Evolutionary conservation across 2,888 invertebrate genomes (phyloP).

Genomic region (Empis livida): DNA sequence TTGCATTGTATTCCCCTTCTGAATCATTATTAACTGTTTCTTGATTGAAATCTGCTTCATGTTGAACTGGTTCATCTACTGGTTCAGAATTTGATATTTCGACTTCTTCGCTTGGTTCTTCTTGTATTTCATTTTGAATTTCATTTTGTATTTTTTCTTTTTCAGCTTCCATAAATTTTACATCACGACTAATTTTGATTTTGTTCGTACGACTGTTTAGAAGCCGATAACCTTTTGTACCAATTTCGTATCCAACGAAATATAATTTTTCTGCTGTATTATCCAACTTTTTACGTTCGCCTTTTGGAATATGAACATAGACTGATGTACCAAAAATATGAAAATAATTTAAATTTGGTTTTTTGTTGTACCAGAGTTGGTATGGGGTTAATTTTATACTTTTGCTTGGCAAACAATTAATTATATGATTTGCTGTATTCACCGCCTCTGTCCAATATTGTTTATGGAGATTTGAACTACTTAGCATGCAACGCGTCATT

Average conservation of each 20-base stretch:
- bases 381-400: constrained; percentile 6
- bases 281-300: constrained; percentile 10
- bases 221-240: too few relatives aligned
- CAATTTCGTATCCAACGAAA: constrained; percentile 11
- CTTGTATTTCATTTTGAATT: neutral
- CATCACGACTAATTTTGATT: constrained; percentile 9
- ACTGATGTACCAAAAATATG: constrained; percentile 4
- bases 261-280: constrained; percentile 5
- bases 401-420: neutral
- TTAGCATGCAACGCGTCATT: constrained; percentile 16
- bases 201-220: too few relatives aligned
- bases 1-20: neutral
- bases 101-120: neutral
- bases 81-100: neutral
- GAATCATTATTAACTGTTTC: neutral
- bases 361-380: constrained; percentile 11
- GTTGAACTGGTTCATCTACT: neutral
- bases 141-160: neutral
- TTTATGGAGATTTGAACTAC: neutral
- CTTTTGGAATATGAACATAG: constrained; percentile 8
- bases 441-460: constrained; percentile 4
- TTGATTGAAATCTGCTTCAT: neutral
- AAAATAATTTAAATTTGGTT: too few relatives aligned
- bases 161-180: neutral
- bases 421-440: too few relatives aligned